Conservation (phyloP, 2,888 invertebrate species). For the Ditylenchus weischeri region DNA sequence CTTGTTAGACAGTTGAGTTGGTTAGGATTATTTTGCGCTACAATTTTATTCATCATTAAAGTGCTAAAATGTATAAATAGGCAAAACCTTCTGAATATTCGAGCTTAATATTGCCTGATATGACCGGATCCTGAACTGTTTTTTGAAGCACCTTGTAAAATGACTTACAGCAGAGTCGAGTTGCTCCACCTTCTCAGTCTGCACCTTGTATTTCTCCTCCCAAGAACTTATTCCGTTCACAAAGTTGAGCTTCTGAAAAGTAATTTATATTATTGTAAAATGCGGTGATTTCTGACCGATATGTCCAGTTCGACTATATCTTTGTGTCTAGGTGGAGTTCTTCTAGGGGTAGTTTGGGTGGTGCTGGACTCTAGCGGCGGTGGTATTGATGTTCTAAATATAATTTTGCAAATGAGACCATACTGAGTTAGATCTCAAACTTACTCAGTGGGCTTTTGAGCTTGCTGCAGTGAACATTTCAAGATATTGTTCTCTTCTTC, state of each 20-base stretch:
- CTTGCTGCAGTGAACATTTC: neutral
- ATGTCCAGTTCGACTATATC: constrained; percentile 24
- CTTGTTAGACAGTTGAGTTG: no score
- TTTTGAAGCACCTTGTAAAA: neutral
- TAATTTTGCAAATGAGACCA: neutral
- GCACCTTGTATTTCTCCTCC: constrained; percentile 9
- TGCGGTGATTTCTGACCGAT: constrained; percentile 16
- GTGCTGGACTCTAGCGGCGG: neutral
- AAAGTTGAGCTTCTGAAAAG: constrained; percentile 14
- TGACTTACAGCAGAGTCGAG: constrained; percentile 11
- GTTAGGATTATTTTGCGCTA: no score
- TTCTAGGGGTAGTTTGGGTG: neutral
- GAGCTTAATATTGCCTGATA: no score
- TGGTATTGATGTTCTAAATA: neutral
- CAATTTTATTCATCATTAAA: neutral
- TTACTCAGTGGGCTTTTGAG: neutral
- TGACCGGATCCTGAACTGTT: no score
- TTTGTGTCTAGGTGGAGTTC: neutral
- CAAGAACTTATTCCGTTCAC: constrained; percentile 10
- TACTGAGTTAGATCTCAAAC: neutral
- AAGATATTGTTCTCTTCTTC: neutral
- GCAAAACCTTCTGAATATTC: no score
- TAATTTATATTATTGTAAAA: neutral
- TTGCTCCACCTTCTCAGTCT: constrained; percentile 12
- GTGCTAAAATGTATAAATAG: neutral